Percentiles rank a stretch among this genome's conserved stretches.
These are phyloP conservation scores for Euglossa dilemma DNA, from an alignment of 1,140 invertebrate genomes.

Conservation along the genomic window DNA sequence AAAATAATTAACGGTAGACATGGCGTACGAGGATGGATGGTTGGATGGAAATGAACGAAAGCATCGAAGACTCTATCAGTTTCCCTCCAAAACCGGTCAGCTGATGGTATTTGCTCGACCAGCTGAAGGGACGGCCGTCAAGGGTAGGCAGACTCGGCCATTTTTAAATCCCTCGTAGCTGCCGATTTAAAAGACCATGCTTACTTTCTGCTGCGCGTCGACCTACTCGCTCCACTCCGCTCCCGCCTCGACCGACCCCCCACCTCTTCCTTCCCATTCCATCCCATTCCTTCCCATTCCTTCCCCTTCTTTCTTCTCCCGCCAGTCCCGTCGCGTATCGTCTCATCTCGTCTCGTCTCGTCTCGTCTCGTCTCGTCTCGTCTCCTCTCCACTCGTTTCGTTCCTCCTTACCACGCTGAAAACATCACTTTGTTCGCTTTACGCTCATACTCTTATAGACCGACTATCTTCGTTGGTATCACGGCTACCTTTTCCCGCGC, in stretches of 20 bases:
- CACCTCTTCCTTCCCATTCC: not conserved
- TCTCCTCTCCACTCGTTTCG: not conserved
- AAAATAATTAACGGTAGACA: too few relatives aligned
- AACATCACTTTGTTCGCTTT: not conserved
- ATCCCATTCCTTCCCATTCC: too few relatives aligned
- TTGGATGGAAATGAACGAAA: not conserved
- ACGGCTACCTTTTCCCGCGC: constrained; percentile 8
- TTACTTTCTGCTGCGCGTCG: constrained; percentile 25
- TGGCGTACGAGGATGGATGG: not conserved
- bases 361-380: not conserved
- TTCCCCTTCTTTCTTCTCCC: too few relatives aligned
- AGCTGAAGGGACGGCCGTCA: constrained; percentile 50
- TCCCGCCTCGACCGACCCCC: constrained; percentile 14
- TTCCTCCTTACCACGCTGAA: not conserved
- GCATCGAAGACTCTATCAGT: not conserved
- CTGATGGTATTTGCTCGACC: constrained; percentile 58
- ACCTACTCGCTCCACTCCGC: not conserved
- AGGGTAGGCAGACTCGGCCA: constrained; percentile 60
- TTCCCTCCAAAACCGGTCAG: constrained; percentile 70
- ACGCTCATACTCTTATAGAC: not conserved
- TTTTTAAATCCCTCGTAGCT: constrained; percentile 74
- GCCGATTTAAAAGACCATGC: constrained; percentile 72
- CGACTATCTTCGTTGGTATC: constrained; percentile 1
- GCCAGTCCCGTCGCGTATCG: not conserved
- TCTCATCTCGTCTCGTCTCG: not conserved